Percentiles rank a stretch among this genome's conserved stretches.
Evolutionary conservation across 2,888 invertebrate genomes (phyloP).

Genomic region (Tolmerus cingulatus): DNA sequence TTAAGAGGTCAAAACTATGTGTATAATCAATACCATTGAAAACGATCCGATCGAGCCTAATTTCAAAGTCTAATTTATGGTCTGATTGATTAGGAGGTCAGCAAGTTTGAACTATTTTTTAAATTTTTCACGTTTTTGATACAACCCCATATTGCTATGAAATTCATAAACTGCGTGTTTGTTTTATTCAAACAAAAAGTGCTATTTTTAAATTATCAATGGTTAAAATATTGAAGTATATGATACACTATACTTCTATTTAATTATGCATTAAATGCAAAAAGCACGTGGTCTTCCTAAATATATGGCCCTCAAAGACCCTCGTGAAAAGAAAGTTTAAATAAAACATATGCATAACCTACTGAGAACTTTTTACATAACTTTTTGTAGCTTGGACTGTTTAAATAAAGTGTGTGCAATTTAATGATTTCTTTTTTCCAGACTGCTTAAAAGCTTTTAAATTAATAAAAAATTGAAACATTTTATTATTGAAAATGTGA

Average conservation of each 20-base stretch:
- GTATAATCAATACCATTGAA: neutral
- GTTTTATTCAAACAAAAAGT: neutral
- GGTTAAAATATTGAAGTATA: neutral
- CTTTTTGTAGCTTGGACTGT: neutral
- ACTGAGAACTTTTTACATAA: neutral
- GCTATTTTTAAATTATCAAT: neutral
- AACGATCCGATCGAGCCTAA: neutral
- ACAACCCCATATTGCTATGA: neutral
- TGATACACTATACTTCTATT: neutral
- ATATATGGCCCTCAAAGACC: neutral
- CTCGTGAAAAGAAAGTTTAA: neutral
- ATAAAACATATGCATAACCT: neutral
- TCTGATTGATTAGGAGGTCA: neutral
- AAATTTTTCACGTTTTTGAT: neutral
- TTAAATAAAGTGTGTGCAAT: neutral
- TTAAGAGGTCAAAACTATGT: neutral
- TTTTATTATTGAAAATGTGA: too few relatives aligned
- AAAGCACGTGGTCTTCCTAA: neutral
- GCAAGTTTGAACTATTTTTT: neutral
- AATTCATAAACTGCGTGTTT: neutral
- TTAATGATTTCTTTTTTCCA: too few relatives aligned
- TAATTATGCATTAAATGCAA: neutral
- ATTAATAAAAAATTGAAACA: neutral
- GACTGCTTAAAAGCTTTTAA: neutral
- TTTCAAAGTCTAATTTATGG: conserved; percentile 5